Base-by-base conservation (phyloP, 2,113 vertebrate genomes). In the Oreochromis aureus region DNA sequence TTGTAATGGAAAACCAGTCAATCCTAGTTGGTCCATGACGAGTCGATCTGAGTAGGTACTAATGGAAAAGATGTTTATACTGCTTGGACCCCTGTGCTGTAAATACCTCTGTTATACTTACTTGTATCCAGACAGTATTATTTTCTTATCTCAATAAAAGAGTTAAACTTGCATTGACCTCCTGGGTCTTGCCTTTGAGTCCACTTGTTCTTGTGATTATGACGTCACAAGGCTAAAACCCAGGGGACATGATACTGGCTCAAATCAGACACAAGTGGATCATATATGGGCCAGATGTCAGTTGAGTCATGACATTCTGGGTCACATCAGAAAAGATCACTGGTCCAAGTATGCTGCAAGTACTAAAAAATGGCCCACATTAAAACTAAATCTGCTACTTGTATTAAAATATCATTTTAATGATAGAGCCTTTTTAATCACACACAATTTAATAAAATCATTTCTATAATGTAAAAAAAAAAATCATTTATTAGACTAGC, bases 31-130 rank as follows among this genome's bases (percentile, higher is more conserved):
- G 36, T 7, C 32, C 58, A 61, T 4, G 9, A 63, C 2, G 2
- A 63, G 3, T 63, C 59, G 11, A 0, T 36, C 6, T 34, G 18
- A 63, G 59, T 36, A 63, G 59, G 59, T 63, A 3, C 59, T 36
- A 63, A 36, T 36, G 59, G 32, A 36, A 63, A 63, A 63, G 59
- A n/a, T 36, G 32, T 18, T 36, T 0, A 0, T 63, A 32, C 32
- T 63, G 10, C 59, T 36, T n/a, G 59, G 32, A 63, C 4, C 34
- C 0, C 66, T 24, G 66, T 2, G 7, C n/a, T 71, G 12, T 41
- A 69, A 71, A 44, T 0, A 71, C n/a, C n/a, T 44, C 5, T 0
- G 63, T 44, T 16, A 0, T 71, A 71, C 36, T 12, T 71, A 71
- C n/a, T 36, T 2, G 13, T 27, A 27, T 46, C 22, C 3, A 10